Percentiles rank a stretch among this genome's conserved stretches.
Evolutionary conservation across 2,113 vertebrate genomes (phyloP).

Genomic region (Capreolus pygargus): DNA sequence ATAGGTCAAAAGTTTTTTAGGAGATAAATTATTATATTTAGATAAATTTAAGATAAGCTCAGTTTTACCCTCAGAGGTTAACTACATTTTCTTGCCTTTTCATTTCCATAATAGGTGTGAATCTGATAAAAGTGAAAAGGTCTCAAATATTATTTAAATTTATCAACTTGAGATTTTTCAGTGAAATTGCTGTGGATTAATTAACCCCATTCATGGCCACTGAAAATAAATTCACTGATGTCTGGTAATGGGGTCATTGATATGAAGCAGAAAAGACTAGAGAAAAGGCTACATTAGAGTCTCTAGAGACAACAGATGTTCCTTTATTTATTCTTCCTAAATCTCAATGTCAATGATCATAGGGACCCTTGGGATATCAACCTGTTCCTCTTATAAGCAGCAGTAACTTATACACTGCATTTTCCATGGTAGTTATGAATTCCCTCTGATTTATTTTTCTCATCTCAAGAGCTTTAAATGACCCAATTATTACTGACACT

Average conservation of each 20-base stretch:
- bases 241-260: neutral
- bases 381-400: neutral
- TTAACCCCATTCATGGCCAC: neutral
- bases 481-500: neutral
- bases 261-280: neutral
- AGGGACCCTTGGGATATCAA: too few species aligned
- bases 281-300: neutral
- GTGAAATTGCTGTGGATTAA: neutral
- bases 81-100: slow-evolving; percentile 32
- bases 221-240: neutral
- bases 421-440: neutral
- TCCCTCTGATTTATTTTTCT: neutral
- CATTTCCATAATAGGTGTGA: neutral
- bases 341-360: neutral
- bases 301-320: neutral
- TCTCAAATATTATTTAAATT: slow-evolving; percentile 37
- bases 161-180: neutral
- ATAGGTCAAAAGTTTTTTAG: neutral
- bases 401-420: neutral
- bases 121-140: slow-evolving; percentile 21
- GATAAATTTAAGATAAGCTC: slow-evolving; percentile 15
- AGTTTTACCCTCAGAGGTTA: neutral
- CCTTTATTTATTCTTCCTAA: neutral
- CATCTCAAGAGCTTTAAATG: neutral
- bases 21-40: neutral